Evolutionary conservation across 2,113 vertebrate genomes (phyloP).

Genomic region (Vidua chalybeata): DNA sequence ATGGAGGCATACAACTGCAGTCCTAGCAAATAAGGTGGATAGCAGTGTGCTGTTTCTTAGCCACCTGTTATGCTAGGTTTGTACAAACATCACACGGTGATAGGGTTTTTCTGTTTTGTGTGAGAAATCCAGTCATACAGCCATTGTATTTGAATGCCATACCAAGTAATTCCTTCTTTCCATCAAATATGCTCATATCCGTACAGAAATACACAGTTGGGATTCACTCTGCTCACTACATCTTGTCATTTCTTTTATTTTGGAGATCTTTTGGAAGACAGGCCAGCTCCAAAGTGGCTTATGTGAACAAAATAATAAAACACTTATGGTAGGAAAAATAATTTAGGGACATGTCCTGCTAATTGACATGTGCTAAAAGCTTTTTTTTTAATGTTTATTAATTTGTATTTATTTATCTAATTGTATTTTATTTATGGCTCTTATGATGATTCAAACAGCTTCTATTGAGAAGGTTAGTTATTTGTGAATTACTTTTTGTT

Average conservation of each 20-base stretch:
- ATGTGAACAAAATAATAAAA: neutral
- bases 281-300: neutral
- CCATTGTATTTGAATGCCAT: neutral
- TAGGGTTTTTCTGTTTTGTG: neutral
- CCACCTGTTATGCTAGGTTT: neutral
- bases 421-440: neutral
- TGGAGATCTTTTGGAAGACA: neutral
- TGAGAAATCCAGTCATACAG: neutral
- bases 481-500: neutral
- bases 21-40: neutral
- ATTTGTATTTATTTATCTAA: neutral
- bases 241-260: neutral
- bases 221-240: neutral
- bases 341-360: neutral
- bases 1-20: neutral
- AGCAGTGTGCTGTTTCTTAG: neutral
- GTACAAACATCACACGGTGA: neutral
- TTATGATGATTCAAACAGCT: neutral
- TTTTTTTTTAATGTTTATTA: neutral
- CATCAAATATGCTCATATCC: neutral
- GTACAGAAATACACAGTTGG: neutral
- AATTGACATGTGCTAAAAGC: neutral
- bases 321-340: neutral
- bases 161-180: neutral
- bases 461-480: neutral